phyloP scores from a whole-genome alignment of 2,797 vertebrate species.

The Anguilla marmorata region DNA sequence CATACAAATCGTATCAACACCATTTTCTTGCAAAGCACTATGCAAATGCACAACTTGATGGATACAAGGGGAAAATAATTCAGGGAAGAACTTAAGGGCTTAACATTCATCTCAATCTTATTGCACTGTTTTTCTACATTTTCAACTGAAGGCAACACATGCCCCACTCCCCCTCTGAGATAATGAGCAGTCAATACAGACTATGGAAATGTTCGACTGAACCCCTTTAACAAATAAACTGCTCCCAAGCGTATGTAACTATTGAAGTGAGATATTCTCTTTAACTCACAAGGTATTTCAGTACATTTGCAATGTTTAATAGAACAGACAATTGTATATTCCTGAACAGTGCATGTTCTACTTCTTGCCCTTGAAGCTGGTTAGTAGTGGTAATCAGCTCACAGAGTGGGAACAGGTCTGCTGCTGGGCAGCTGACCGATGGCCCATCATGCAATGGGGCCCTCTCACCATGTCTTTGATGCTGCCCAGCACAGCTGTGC shows the following conservation, averaged over 20 bases:
- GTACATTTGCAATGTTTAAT: not conserved
- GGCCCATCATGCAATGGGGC: not conserved
- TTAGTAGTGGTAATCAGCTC: not conserved
- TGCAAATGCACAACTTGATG: not conserved
- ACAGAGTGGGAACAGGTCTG: not conserved
- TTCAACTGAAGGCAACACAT: not conserved
- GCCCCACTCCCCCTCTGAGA: not conserved
- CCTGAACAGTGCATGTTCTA: not conserved
- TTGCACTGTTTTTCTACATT: not conserved
- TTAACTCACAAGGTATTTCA: not conserved
- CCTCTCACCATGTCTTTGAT: conserved; percentile 65
- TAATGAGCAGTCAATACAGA: not conserved
- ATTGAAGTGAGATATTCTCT: not conserved
- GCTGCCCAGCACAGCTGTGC: conserved; percentile 68
- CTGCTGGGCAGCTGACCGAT: not conserved
- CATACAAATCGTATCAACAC: not conserved
- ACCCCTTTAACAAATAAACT: not conserved
- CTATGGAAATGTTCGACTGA: not conserved
- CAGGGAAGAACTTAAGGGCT: not conserved
- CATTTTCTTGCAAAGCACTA: not conserved
- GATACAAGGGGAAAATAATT: not conserved
- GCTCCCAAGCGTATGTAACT: not conserved
- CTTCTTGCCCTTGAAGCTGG: not conserved
- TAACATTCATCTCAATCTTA: not conserved
- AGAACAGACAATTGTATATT: not conserved